phyloP scores from a whole-genome alignment of 2,797 vertebrate genomes.

The Percopsis omiscomaycus region DNA sequence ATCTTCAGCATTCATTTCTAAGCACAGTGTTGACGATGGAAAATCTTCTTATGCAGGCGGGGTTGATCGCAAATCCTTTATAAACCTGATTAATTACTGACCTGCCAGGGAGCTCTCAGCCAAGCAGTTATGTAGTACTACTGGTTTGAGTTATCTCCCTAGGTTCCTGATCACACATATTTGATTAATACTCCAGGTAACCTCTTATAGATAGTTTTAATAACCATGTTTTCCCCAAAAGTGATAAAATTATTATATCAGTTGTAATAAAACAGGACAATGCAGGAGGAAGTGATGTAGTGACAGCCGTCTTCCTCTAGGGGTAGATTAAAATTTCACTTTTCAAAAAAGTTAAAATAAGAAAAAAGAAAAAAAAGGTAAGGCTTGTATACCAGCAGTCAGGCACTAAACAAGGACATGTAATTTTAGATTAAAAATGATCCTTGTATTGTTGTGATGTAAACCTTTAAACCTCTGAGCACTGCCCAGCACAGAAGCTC shows the following conservation, averaged over 20 bases:
- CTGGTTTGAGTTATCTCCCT: constrained; percentile 14
- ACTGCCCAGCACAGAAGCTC: constrained; percentile 19
- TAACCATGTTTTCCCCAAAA: neutral
- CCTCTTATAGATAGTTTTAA: no score
- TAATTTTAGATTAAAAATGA: constrained; percentile 58
- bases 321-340: constrained; percentile 31
- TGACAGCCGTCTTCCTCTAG: constrained; percentile 39
- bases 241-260: neutral
- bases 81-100: constrained; percentile 40
- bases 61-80: constrained; percentile 1
- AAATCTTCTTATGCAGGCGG: constrained; percentile 1
- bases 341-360: constrained; percentile 1
- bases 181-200: no score
- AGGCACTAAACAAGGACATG: constrained; percentile 46
- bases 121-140: constrained; percentile 41
- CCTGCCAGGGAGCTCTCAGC: constrained; percentile 25
- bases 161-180: no score
- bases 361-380: constrained; percentile 12
- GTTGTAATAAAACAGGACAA: neutral
- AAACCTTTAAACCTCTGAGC: constrained; percentile 44
- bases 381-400: constrained; percentile 26
- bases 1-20: no score
- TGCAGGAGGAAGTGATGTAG: constrained; percentile 28
- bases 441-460: constrained; percentile 44
- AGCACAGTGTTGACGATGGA: constrained; percentile 1